Percentiles rank a stretch among this genome's conserved stretches.
These are phyloP conservation scores for Cosmopolites sordidus DNA, from an alignment of 2,888 invertebrate genomes.

Conservation along the genomic window DNA sequence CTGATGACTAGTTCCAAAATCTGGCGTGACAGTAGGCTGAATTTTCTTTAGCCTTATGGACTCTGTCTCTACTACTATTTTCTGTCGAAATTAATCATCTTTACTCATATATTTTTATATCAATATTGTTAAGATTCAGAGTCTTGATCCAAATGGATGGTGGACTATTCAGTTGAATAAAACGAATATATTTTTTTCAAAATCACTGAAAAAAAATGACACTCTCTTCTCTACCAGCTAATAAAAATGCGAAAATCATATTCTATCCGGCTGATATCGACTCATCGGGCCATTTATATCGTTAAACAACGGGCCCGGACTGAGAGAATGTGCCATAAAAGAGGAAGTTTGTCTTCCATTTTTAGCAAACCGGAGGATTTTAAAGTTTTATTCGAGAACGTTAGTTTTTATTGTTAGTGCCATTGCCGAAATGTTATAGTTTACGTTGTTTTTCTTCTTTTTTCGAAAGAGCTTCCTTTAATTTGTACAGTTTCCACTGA, in stretches of 20 bases:
- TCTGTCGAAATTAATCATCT: no score
- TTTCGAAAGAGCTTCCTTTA: neutral
- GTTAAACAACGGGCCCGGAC: slow-evolving; percentile 22
- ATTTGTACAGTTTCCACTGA: neutral
- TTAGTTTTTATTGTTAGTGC: slow-evolving; percentile 20
- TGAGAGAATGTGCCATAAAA: slow-evolving; percentile 17
- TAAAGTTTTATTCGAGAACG: slow-evolving; percentile 24
- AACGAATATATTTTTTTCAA: no score
- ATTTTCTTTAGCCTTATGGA: no score
- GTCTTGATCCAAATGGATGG: no score
- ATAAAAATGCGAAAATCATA: slow-evolving; percentile 20
- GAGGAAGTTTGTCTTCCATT: slow-evolving; percentile 22
- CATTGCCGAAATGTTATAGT: slow-evolving; percentile 11
- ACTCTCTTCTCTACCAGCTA: no score
- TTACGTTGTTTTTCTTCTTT: neutral
- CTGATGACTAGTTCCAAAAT: no score
- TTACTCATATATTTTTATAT: no score
- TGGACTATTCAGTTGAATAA: no score
- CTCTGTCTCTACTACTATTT: no score
- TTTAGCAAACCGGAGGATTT: slow-evolving; percentile 23
- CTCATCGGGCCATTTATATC: slow-evolving; percentile 20
- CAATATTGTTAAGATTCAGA: no score
- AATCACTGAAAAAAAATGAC: no score
- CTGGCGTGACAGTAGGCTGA: no score
- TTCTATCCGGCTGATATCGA: slow-evolving; percentile 17